Percentiles rank a stretch among this genome's conserved stretches.
phyloP scores from a whole-genome alignment of 2,888 invertebrate genomes.

The Lasioglossum lativentre region DNA sequence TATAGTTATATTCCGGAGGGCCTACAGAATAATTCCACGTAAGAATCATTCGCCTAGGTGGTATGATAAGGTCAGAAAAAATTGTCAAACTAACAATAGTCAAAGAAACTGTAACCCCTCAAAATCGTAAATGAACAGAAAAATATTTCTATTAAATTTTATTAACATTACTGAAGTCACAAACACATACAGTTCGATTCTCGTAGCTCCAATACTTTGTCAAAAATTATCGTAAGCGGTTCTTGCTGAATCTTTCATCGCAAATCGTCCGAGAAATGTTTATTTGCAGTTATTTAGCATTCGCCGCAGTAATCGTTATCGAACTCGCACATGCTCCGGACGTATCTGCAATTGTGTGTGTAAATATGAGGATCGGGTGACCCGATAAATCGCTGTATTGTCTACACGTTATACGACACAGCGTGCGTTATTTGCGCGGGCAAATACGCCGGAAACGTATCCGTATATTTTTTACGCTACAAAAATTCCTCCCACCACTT shows the following conservation, averaged over 20 bases:
- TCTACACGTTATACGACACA: slow-evolving; percentile 27
- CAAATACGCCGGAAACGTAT: slow-evolving; percentile 13
- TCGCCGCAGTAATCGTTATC: slow-evolving; percentile 46
- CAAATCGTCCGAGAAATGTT: background rate
- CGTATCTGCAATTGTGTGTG: slow-evolving; percentile 42
- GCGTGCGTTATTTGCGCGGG: slow-evolving; percentile 47
- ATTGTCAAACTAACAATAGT: background rate
- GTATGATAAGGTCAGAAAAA: background rate
- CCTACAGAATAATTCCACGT: background rate
- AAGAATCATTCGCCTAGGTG: background rate
- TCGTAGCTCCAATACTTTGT: too few species aligned
- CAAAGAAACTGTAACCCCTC: too few species aligned
- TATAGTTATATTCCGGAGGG: background rate
- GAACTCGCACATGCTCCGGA: slow-evolving; percentile 33
- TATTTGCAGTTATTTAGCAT: slow-evolving; percentile 18
- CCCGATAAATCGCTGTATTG: slow-evolving; percentile 46
- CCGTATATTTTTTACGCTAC: slow-evolving; percentile 47
- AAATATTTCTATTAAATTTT: too few species aligned
- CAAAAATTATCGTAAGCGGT: background rate
- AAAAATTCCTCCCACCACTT: slow-evolving; percentile 36
- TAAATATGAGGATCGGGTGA: slow-evolving; percentile 32
- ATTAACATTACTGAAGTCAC: background rate
- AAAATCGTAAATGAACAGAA: too few species aligned
- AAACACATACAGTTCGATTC: background rate
- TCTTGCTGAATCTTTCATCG: background rate